Percentiles rank a stretch among this genome's conserved stretches.
Conservation (phyloP, 2,888 invertebrate genomes). For the Lasioglossum vierecki region DNA sequence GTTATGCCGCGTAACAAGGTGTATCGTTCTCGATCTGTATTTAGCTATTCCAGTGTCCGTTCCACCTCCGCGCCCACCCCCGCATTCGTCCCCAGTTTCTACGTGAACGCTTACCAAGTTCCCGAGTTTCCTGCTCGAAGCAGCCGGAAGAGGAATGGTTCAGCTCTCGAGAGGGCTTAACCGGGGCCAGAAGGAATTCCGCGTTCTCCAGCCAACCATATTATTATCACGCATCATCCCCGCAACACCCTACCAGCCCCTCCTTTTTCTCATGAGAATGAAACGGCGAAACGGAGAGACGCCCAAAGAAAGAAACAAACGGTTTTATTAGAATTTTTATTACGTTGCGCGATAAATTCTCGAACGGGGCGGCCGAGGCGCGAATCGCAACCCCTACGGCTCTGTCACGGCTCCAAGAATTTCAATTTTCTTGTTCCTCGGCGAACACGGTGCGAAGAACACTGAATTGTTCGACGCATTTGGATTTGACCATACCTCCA, state of each 20-base stretch:
- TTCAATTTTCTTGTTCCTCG: conserved; percentile 37
- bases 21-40: conserved; percentile 71
- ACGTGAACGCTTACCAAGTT: conserved; percentile 53
- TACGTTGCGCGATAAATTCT: conserved; percentile 48
- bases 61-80: background rate
- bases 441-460: background rate
- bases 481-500: background rate
- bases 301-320: conserved; percentile 20
- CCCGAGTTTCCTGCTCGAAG: conserved; percentile 50
- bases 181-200: conserved; percentile 61
- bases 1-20: conserved; percentile 51
- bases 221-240: conserved; percentile 74
- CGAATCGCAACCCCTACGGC: conserved; percentile 4
- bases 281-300: conserved; percentile 3
- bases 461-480: background rate
- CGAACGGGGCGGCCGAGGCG: background rate
- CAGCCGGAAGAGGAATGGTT: conserved; percentile 44
- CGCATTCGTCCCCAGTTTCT: background rate
- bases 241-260: background rate
- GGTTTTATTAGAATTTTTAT: conserved; percentile 53
- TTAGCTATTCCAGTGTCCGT: conserved; percentile 68
- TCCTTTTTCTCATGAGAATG: conserved; percentile 31
- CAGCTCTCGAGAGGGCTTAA: conserved; percentile 53
- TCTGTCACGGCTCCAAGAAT: conserved; percentile 19
- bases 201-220: conserved; percentile 74